phyloP scores from a whole-genome alignment of 2,113 vertebrate species.

The Pseudopipra pipra region DNA sequence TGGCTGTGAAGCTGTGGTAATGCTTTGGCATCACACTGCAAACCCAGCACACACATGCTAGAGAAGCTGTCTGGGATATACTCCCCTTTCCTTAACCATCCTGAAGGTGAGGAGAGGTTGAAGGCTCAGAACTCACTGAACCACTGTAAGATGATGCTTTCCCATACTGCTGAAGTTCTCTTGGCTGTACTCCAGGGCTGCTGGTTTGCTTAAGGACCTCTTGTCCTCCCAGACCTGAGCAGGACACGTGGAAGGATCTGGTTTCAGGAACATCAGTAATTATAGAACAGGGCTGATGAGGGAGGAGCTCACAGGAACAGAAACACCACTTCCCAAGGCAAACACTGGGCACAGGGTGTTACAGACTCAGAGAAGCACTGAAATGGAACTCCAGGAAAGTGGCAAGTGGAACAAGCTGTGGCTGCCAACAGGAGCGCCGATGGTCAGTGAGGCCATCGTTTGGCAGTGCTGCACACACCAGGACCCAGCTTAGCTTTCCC shows the following conservation, averaged over 20 bases:
- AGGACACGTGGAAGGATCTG: conserved; percentile 10
- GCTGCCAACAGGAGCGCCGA: background rate
- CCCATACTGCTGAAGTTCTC: background rate
- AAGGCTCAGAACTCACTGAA: background rate
- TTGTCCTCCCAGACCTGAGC: background rate
- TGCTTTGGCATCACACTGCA: background rate
- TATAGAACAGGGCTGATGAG: conserved; percentile 27
- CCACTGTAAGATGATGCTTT: background rate
- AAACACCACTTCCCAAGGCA: background rate
- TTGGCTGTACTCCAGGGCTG: background rate
- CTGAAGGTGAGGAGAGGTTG: background rate
- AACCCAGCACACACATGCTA: background rate
- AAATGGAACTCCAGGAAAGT: background rate
- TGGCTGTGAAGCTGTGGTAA: background rate
- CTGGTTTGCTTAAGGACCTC: background rate
- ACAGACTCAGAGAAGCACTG: background rate
- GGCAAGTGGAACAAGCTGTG: background rate
- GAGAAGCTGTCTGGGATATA: background rate
- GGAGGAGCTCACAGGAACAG: background rate
- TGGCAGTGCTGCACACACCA: background rate
- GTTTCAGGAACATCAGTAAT: conserved; percentile 63
- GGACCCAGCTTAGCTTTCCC: background rate
- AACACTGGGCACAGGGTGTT: background rate
- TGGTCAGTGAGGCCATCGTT: background rate
- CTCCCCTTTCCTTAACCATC: background rate